These are phyloP conservation scores for Knipowitschia caucasica DNA, from an alignment of 2,797 vertebrate species.

Conservation along the genomic window DNA sequence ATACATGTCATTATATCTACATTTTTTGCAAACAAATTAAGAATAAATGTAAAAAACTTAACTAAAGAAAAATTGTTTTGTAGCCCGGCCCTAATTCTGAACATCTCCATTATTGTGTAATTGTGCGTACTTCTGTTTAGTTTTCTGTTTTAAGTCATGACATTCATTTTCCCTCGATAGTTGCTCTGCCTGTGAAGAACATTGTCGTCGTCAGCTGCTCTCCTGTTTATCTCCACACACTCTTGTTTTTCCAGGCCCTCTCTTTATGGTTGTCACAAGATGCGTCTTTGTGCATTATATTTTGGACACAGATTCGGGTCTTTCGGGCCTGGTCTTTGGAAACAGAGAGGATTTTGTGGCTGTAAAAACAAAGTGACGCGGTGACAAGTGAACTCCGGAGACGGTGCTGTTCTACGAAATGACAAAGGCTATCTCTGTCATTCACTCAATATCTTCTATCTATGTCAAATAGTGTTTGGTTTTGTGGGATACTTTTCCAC, in stretches of 20 bases:
- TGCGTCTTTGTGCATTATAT: slow-evolving; percentile 30
- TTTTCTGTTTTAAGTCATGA: no score
- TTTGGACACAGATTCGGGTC: slow-evolving; percentile 24
- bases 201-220: slow-evolving; percentile 64
- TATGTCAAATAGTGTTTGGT: no score
- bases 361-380: slow-evolving; percentile 50
- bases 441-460: no score
- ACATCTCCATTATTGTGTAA: no score
- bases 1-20: no score
- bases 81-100: no score
- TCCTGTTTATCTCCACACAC: slow-evolving; percentile 41
- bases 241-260: slow-evolving; percentile 53
- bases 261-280: slow-evolving; percentile 11
- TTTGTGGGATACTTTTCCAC: no score
- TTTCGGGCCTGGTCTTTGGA: slow-evolving; percentile 19
- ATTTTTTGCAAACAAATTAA: no score
- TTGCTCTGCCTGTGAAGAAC: slow-evolving; percentile 53
- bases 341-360: slow-evolving; percentile 51
- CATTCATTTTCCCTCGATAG: no score
- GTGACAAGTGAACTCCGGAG: slow-evolving; percentile 39
- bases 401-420: slow-evolving; percentile 51
- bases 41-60: no score
- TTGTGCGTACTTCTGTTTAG: no score
- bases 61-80: no score
- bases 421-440: slow-evolving; percentile 54